Evolutionary conservation across 2,888 invertebrate genomes (phyloP), one percentile per base, ranked within the genome.

Genomic region (Balanococcus diminutus): DNA sequence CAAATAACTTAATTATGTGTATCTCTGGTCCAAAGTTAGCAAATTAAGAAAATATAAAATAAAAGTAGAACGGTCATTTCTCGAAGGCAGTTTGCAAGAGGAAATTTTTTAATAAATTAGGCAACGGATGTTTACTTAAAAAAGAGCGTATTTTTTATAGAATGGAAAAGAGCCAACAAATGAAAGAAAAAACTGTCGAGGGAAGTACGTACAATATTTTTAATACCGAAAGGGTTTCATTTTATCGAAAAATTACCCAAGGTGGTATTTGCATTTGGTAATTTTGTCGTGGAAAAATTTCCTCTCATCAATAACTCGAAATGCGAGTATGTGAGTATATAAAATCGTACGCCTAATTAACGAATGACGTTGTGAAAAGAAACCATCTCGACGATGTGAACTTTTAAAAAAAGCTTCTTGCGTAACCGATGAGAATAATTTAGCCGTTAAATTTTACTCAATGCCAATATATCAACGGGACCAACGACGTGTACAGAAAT

Each of bases 161-260:
- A 67, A 67, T 67, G 67, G 67, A 67, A 67, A 67, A 28, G 67
- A 67, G 67, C 67, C 67, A 67, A 67, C 5, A 28, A 67, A 67
- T 16, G 14, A 25, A 3, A 14, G 28, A 28, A 67, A 28, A 67
- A 67, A 67, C 25, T 67, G 5, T 16, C 67, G 67, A 28, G 28
- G 28, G 22, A 56, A 56, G 22, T 8, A 1, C 22, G 8, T 8
- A 9, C 22, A 22, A 16, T 9, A 22, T 56, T 56, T 56, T 22
- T 22, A 56, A 22, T 56, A 56, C 56, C 56, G 46, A 51, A 56
- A 56, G 56, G 22, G 22, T 22, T 22, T 56, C 22, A 22, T 56
- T 56, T 22, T 3, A 22, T 22, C 2, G 6, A 67, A 67, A 67
- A 67, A 67, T 67, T 28, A 67, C 67, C 16, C 2, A 31, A 67